Base-by-base conservation (phyloP, 2,797 vertebrate species). In the Poecilia picta region DNA sequence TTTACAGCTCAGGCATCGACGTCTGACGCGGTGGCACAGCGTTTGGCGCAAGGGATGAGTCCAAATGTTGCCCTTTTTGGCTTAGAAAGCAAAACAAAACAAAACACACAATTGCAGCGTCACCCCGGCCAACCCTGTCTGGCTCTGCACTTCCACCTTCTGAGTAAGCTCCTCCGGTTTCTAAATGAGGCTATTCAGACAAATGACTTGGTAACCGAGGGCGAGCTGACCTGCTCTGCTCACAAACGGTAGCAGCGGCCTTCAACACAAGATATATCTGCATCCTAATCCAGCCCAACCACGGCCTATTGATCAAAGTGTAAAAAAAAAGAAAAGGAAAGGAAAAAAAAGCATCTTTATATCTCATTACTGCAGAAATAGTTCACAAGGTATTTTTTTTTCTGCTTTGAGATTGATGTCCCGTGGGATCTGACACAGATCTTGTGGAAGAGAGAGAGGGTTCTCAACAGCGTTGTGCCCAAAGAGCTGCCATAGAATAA, bases 91-190 rank as follows among this genome's bases (percentile, higher is more conserved):
- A 23, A 51, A 53, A 53, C 49, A 25, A 53, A 23, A 53, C 49
- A 23, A 23, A 51, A 51, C 20, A 53, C 46, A 70, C n/a, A 75
- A 31, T 55, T 36, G 12, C 25, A 31, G 28, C 31, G 43, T 20
- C 47, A 77, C n/a, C 41, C 11, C 8, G 51, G 36, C 28, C 64
- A 70, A 68, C 46, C 23, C 39, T 10, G 36, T 45, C 66, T 71
- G 47, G 7, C 46, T 76, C 62, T 36, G 28, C 12, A 57, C 39
- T 41, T 41, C 25, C 39, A 47, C 18, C 45, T 46, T 41, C 25
- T 62, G 55, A 78, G 25, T 36, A 5, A 49, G 23, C 71, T 47
- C 23, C 53, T 78, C 23, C 20, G 41, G 53, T 73, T 72, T 78
- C 31, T 72, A 72, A 59, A 49, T n/a, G 15, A 47, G 36, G 16